Conservation (phyloP, 2,797 vertebrate species). For the Adelosebastes latens region DNA sequence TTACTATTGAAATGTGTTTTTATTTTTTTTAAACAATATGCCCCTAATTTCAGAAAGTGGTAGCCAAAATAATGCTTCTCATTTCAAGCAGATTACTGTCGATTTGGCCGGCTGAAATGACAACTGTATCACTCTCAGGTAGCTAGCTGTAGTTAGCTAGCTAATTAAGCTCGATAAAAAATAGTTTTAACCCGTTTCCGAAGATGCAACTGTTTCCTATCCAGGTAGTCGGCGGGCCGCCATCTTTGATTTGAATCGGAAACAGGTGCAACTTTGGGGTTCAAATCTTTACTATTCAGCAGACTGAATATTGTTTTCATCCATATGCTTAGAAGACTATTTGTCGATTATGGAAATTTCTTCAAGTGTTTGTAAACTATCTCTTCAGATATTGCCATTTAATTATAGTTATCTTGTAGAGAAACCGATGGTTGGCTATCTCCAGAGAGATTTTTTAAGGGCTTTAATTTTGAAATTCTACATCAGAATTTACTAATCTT, state of each 20-base stretch:
- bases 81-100: neutral
- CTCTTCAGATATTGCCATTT: neutral
- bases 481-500: too few relatives aligned
- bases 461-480: too few relatives aligned
- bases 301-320: neutral
- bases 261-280: neutral
- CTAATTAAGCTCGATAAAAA: neutral
- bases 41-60: neutral
- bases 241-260: neutral
- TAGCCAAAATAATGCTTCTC: neutral
- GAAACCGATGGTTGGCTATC: too few relatives aligned
- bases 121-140: neutral
- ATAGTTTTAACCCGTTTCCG: neutral
- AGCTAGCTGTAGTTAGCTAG: neutral
- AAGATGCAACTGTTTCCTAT: neutral
- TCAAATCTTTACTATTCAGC: neutral
- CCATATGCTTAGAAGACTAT: neutral
- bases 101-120: too few relatives aligned
- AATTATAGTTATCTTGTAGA: too few relatives aligned
- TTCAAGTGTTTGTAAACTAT: neutral
- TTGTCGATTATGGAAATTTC: neutral
- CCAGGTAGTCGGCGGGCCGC: neutral
- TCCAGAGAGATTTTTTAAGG: too few relatives aligned
- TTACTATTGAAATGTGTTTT: neutral
- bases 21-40: neutral